Conservation (phyloP, 2,113 vertebrate genomes). For the Dromiciops gliroides region DNA sequence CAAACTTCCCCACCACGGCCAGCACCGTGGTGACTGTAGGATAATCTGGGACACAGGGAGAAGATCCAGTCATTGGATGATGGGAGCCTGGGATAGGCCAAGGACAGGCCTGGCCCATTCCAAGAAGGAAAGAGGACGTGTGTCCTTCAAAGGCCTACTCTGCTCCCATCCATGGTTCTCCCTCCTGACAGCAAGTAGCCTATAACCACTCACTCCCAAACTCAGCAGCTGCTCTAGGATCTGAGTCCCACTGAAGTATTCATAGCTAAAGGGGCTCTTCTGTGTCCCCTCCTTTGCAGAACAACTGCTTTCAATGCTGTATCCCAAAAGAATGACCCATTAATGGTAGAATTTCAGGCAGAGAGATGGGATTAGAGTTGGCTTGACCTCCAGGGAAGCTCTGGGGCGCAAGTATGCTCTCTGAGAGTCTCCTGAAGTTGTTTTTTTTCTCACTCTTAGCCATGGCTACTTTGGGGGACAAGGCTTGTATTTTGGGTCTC, state of each 20-base stretch:
- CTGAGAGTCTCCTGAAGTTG: background rate
- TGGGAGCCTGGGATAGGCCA: background rate
- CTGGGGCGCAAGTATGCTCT: fast-evolving
- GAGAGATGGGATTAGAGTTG: no score
- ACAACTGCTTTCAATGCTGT: background rate
- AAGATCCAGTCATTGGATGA: background rate
- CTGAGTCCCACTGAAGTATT: background rate
- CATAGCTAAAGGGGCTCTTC: background rate
- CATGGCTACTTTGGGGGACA: background rate
- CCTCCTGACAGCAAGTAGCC: background rate
- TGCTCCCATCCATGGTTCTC: background rate
- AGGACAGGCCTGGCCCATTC: background rate
- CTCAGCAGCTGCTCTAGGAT: background rate
- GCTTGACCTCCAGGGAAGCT: no score
- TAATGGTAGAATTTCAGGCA: background rate
- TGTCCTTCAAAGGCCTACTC: background rate
- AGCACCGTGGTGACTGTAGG: conserved; percentile 78
- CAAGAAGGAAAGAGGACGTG: background rate
- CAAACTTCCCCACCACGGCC: conserved; percentile 86
- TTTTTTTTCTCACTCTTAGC: background rate
- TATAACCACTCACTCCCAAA: background rate
- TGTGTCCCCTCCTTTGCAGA: background rate
- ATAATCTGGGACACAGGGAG: conserved; percentile 76
- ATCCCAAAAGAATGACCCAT: background rate
- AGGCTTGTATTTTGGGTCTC: background rate